Evolutionary conservation across 2,888 invertebrate genomes (phyloP).

Genomic region (Mythimna vitellina): DNA sequence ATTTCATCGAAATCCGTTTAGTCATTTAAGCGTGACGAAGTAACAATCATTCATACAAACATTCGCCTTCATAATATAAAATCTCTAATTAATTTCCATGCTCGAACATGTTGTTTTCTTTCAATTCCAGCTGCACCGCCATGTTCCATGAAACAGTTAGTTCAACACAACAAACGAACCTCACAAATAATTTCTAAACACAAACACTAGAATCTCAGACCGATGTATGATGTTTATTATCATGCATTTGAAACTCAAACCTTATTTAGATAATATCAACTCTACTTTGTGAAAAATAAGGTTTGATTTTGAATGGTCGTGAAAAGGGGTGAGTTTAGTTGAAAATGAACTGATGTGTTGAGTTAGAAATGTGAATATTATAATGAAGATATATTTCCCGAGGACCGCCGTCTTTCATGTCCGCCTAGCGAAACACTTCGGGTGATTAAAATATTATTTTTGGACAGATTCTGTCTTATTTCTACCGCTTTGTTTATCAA

Average conservation of each 20-base stretch:
- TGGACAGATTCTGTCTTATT: not conserved
- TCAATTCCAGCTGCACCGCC: constrained; percentile 18
- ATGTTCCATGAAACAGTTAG: constrained; percentile 41
- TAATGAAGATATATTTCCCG: constrained; percentile 37
- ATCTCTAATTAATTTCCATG: not conserved
- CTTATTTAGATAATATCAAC: constrained; percentile 10
- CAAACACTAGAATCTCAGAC: constrained; percentile 56
- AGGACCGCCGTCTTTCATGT: constrained; percentile 22
- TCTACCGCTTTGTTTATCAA: not conserved
- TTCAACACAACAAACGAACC: constrained; percentile 44
- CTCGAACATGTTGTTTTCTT: constrained; percentile 16
- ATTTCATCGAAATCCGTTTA: too few species aligned
- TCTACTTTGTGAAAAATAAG: rapidly evolving
- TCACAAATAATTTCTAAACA: constrained; percentile 52
- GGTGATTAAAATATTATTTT: constrained; percentile 33
- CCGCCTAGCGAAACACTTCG: constrained; percentile 10
- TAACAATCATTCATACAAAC: too few species aligned
- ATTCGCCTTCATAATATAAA: too few species aligned
- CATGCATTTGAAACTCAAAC: constrained; percentile 24
- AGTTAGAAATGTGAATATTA: constrained; percentile 43
- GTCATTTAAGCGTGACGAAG: too few species aligned
- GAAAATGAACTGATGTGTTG: constrained; percentile 31
- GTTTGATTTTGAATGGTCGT: constrained; percentile 4
- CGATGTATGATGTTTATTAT: constrained; percentile 54
- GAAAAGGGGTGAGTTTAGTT: constrained; percentile 1